These are phyloP conservation scores for Albula glossodonta DNA, from an alignment of 2,113 vertebrate genomes.

Conservation along the genomic window DNA sequence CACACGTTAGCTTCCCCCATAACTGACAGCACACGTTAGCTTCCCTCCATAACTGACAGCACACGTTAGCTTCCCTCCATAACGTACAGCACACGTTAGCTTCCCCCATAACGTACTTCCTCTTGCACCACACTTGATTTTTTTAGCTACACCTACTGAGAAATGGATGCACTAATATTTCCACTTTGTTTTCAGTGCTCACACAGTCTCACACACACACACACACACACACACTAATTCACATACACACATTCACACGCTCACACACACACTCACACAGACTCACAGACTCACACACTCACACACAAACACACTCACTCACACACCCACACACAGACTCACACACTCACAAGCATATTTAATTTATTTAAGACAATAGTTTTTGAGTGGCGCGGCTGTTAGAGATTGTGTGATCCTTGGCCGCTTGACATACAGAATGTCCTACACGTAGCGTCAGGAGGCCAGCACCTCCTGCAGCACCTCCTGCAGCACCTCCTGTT, in stretches of 20 bases:
- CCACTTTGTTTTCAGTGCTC: constrained; percentile 20
- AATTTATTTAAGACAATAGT: too few species aligned
- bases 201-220: constrained; percentile 1
- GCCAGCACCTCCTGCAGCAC: background rate
- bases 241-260: background rate
- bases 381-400: background rate
- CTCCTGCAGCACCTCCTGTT: constrained; percentile 20
- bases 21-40: background rate
- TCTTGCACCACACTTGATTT: too few species aligned
- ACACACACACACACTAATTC: background rate
- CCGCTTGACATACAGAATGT: background rate
- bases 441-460: background rate
- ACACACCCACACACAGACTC: too few species aligned
- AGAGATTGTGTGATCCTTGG: background rate
- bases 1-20: constrained; percentile 41
- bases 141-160: too few species aligned
- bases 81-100: constrained; percentile 44
- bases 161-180: too few species aligned
- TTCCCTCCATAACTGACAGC: too few species aligned
- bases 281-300: background rate
- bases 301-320: background rate
- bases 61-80: too few species aligned
- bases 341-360: too few species aligned
- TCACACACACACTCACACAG: background rate
- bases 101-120: constrained; percentile 14